Evolutionary conservation across 2,888 invertebrate genomes (phyloP), one percentile per base, ranked within the genome.

Genomic region (Nymphalis c-album): DNA sequence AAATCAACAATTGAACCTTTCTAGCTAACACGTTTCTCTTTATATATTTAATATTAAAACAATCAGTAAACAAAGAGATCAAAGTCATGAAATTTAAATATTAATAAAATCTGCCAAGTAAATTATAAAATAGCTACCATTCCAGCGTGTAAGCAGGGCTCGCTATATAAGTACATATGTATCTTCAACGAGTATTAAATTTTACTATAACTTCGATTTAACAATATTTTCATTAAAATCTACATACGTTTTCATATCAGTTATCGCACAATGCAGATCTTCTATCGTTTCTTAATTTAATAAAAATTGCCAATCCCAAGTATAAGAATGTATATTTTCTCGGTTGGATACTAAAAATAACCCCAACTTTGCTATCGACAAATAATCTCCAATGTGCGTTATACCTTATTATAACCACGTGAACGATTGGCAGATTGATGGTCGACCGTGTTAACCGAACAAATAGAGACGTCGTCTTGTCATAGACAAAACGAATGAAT

Each of bases 101-200:
- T 68, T 22, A 47, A 45, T 53, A 71, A 59, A 51, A 63, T 46
- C 60, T 53, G 35, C 31, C 57, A 68, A 65, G 40, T 18, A 55
- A 69, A 64, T 51, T 16, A 22, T 51, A 50, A 58, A 58, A 60
- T 45, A 60, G 61, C 58, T 55, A 50, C 58, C 64, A 63, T 53
- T 68, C 59, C 57, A 64, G 69, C 69, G 67, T 71, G 69, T 60
- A 73, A 72, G 73, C 70, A 78, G 77, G 78, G 69, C 69, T 64
- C 74, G 80, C 80, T 84, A 84, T 79, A 81, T 82, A 86, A 79
- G 84, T 77, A 84, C 79, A 81, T 82, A 86, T 79, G 84, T 77
- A 86, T 83, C 81, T 80, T 85, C 80, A 90, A 91, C 89, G 89
- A 87, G 82, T 88, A 87, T 90, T 91, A 90, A 90, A 90, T 90